Percentiles rank a stretch among this genome's conserved stretches.
Conservation (phyloP, 2,113 vertebrate species). For the Nibea albiflora region DNA sequence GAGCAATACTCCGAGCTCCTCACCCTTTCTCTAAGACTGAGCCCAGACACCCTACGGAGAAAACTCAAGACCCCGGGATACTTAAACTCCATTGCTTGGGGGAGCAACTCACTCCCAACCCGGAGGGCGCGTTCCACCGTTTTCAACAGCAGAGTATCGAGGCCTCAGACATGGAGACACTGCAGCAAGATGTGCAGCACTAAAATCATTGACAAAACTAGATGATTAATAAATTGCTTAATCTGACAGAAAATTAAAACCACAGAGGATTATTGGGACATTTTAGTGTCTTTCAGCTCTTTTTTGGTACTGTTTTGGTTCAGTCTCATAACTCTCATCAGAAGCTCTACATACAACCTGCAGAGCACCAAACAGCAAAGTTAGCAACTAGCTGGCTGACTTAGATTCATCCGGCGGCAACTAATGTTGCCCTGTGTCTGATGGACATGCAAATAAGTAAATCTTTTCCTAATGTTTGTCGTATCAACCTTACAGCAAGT, state of each 20-base stretch:
- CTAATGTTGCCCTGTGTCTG: neutral
- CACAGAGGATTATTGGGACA: neutral
- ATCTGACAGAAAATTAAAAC: neutral
- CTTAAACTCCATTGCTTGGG: too few species aligned
- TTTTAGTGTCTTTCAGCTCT: neutral
- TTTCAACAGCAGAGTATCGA: too few species aligned
- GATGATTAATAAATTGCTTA: neutral
- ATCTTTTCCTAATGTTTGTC: neutral
- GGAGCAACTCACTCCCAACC: too few species aligned
- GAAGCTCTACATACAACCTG: neutral
- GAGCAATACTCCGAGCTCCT: too few species aligned
- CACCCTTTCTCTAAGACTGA: too few species aligned
- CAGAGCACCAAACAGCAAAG: neutral
- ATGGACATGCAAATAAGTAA: neutral
- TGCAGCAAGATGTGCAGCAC: neutral
- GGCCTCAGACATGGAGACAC: too few species aligned
- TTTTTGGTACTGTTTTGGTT: neutral
- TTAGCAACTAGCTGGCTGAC: neutral
- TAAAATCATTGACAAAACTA: neutral
- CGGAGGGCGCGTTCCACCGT: too few species aligned
- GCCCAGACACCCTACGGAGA: too few species aligned
- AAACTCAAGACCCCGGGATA: too few species aligned
- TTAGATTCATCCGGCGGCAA: neutral
- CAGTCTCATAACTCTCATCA: neutral
- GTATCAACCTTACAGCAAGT: neutral